Percentiles rank a stretch among this genome's conserved stretches.
phyloP scores from a whole-genome alignment of 1,140 invertebrate species.

The Phymorhynchus buccinoides region DNA sequence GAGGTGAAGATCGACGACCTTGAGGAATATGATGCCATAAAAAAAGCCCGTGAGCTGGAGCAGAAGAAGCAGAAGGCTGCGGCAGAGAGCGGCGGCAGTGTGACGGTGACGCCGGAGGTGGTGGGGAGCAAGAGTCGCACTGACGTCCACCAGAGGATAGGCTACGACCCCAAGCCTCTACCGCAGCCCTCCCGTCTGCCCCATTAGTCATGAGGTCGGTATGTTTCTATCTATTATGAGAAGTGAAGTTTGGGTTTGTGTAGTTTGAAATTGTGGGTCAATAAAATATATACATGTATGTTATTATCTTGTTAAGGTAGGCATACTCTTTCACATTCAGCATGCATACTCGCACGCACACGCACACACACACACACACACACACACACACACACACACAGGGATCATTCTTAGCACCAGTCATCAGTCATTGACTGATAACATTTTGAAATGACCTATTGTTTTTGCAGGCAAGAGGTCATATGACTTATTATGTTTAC shows the following conservation, averaged over 20 bases:
- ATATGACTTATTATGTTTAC: too few relatives aligned
- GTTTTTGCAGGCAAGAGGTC: too few relatives aligned
- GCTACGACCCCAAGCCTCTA: slow-evolving; percentile 74
- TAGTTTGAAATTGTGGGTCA: neutral
- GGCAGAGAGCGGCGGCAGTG: slow-evolving; percentile 43
- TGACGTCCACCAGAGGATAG: slow-evolving; percentile 80
- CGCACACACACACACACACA: neutral
- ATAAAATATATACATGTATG: neutral
- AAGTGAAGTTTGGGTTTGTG: neutral
- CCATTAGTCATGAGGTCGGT: slow-evolving; percentile 22
- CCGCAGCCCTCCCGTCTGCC: slow-evolving; percentile 52
- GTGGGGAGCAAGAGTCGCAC: slow-evolving; percentile 28
- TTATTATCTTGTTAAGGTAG: too few relatives aligned
- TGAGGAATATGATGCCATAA: slow-evolving; percentile 80
- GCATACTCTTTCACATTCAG: too few relatives aligned
- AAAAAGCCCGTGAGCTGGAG: slow-evolving; percentile 58
- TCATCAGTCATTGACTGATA: too few relatives aligned
- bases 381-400: neutral
- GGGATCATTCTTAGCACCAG: too few relatives aligned
- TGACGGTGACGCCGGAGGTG: slow-evolving; percentile 35
- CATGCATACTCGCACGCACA: neutral
- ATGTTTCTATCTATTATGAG: neutral
- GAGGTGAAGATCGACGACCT: slow-evolving; percentile 85
- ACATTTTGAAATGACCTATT: too few relatives aligned
- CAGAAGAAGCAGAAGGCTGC: slow-evolving; percentile 53